phyloP scores from a whole-genome alignment of 1,140 invertebrate genomes.

The Euwallacea similis region DNA sequence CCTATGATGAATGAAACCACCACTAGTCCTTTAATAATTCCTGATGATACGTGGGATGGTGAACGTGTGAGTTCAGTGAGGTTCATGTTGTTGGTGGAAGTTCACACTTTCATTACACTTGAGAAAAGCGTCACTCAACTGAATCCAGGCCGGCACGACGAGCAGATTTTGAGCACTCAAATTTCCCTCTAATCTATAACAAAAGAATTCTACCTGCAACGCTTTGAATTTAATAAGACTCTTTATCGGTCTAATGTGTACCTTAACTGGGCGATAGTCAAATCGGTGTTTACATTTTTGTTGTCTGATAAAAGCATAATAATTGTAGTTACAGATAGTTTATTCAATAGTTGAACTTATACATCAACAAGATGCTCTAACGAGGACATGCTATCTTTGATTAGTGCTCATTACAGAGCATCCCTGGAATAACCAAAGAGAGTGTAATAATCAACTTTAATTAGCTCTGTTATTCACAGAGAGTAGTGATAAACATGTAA shows the following conservation, averaged over 20 bases:
- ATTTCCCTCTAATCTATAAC: slow-evolving; percentile 26
- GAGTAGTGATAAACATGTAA: too few relatives aligned
- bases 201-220: slow-evolving; percentile 16
- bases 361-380: too few relatives aligned
- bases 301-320: slow-evolving; percentile 1
- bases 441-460: too few relatives aligned
- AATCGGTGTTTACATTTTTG: slow-evolving; percentile 18
- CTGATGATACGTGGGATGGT: slow-evolving; percentile 41
- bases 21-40: background rate
- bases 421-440: too few relatives aligned
- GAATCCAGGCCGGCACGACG: background rate
- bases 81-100: slow-evolving; percentile 8
- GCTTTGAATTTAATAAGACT: slow-evolving; percentile 7
- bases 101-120: too few relatives aligned
- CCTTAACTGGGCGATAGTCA: slow-evolving; percentile 12
- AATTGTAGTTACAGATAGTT: slow-evolving; percentile 6
- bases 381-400: too few relatives aligned
- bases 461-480: too few relatives aligned
- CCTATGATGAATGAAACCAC: slow-evolving; percentile 58
- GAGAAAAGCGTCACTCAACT: background rate
- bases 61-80: slow-evolving; percentile 37
- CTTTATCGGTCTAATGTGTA: slow-evolving; percentile 14
- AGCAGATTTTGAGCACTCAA: slow-evolving; percentile 8
- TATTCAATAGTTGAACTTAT: background rate
- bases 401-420: too few relatives aligned